Conservation (phyloP, 2,888 invertebrate genomes). For the Mimumesa dahlbomi region DNA sequence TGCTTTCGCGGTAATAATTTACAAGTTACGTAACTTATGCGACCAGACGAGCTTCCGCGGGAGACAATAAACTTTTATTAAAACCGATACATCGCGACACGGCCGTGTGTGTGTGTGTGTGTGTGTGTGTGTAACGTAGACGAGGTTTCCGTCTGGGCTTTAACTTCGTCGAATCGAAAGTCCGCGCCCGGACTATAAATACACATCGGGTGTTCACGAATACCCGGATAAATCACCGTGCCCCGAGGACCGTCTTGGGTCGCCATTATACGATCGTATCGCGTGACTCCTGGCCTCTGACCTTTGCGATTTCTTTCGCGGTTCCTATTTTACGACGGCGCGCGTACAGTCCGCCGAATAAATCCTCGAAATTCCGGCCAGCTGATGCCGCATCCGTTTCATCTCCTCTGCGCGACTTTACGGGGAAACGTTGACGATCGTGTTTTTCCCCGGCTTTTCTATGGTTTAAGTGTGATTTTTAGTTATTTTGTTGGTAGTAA, state of each 20-base stretch:
- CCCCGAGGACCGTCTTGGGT: conserved; percentile 19
- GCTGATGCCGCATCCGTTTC: neutral
- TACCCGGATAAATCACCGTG: conserved; percentile 39
- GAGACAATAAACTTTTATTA: neutral
- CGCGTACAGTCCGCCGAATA: neutral
- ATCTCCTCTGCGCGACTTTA: no score
- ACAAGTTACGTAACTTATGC: neutral
- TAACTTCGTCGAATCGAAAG: neutral
- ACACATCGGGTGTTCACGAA: conserved; percentile 24
- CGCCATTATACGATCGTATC: conserved; percentile 31
- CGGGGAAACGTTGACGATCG: no score
- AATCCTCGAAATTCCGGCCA: neutral
- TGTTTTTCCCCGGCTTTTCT: no score
- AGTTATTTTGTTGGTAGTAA: no score
- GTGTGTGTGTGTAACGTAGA: no score
- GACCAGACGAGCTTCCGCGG: neutral
- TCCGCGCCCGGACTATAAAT: conserved; percentile 35
- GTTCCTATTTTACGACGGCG: conserved; percentile 18
- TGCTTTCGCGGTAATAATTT: no score
- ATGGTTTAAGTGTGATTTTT: no score
- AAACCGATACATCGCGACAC: neutral
- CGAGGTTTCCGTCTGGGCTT: neutral
- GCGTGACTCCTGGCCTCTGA: conserved; percentile 43
- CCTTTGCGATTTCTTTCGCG: conserved; percentile 39
- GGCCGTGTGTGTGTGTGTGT: no score